Base-by-base conservation (phyloP, 2,888 invertebrate genomes). In the Clepsis dumicolana region DNA sequence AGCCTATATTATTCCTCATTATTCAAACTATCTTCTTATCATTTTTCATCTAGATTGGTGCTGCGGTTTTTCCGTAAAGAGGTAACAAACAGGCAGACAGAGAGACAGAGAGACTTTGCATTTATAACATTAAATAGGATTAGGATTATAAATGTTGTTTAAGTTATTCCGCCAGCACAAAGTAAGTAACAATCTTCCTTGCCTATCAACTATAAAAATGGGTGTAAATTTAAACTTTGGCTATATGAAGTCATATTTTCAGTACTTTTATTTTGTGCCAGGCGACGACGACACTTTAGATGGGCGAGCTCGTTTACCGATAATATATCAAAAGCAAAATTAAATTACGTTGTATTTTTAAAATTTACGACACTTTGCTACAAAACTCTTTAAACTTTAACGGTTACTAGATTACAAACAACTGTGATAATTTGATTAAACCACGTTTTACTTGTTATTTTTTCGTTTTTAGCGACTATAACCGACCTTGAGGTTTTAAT, bases 251-350 rank as follows among this genome's bases (percentile, higher is more conserved):
- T 21, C 12, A 21, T 48, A 48, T 48, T 48, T n/a, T 21, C 21
- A 48, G 12, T 21, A 12, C 4, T 48, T 48, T 48, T 48, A 48
- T 21, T 48, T 48, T 18, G 21, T 21, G 21, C 48, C 21, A 18
- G 48, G 10, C 21, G 48, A 21, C 41, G 5, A 41, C n/a, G 12
- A 21, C 10, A 2, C 12, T 21, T 48, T 12, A 48, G 21, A 21
- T 48, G 4, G 7, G 21, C 21, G 12, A 48, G 12, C 48, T 21
- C 21, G 21, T 8, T 21, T 48, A 21, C 48, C 12, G 21, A 21
- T 48, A 48, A 48, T 21, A 21, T 48, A 21, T 48, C 21, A 48
- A 21, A n/a, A 21, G 48, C 21, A 48, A 48, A 48, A 48, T 48
- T 12, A 48, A 48, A 48, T 48, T 48, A 21, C 12, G 3, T 12